These are phyloP conservation scores for Epinephelus moara DNA, from an alignment of 2,113 vertebrate genomes.

Conservation along the genomic window DNA sequence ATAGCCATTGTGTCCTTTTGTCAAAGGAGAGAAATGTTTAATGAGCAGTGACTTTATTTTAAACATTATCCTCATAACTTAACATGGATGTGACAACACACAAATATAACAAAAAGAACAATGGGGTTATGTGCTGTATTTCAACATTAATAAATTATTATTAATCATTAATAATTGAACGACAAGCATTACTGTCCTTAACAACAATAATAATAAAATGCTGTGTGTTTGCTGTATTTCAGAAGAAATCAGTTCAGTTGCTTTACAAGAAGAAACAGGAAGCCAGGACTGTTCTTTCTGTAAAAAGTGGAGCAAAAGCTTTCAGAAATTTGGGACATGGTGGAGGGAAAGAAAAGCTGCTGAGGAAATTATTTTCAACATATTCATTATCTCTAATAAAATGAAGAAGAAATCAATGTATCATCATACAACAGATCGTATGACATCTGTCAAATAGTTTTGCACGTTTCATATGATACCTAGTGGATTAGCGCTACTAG, in stretches of 20 bases:
- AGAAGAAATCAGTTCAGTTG: not conserved
- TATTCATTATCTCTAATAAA: too few relatives aligned
- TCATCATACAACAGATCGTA: too few relatives aligned
- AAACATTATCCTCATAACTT: not conserved
- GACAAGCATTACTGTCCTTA: not conserved
- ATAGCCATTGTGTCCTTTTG: conserved; percentile 93
- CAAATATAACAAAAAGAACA: not conserved
- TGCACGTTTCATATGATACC: too few relatives aligned
- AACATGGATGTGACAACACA: not conserved
- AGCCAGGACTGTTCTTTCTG: not conserved
- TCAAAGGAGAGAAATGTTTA: conserved; percentile 9
- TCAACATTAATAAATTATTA: not conserved
- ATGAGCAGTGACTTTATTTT: conserved; percentile 10
- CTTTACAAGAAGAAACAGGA: not conserved
- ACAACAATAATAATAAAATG: not conserved
- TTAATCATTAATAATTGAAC: too few relatives aligned
- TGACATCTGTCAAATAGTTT: too few relatives aligned
- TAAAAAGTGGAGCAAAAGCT: too few relatives aligned
- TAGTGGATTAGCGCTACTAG: too few relatives aligned
- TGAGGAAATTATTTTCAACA: not conserved
- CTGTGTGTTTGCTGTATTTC: not conserved
- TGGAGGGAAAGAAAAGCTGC: not conserved
- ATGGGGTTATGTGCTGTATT: not conserved
- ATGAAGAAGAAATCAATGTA: too few relatives aligned
- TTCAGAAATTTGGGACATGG: not conserved